Percentiles rank a stretch among this genome's conserved stretches.
Evolutionary conservation across 2,888 invertebrate genomes (phyloP).

Genomic region (Periphyllus acericola): DNA sequence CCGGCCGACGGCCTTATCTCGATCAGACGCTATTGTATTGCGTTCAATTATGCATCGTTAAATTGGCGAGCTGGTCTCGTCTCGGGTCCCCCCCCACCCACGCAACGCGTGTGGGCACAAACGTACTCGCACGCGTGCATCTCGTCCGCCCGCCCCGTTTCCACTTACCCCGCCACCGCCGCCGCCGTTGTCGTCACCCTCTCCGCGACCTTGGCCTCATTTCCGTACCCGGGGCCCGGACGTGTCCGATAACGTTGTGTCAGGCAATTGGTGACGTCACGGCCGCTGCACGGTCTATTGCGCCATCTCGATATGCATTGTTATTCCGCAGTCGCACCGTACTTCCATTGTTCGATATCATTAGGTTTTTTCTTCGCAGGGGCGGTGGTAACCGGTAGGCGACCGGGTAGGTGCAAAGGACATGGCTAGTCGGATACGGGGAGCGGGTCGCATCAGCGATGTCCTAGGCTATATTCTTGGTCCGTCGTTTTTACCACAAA

Average conservation of each 20-base stretch:
- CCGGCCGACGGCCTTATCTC: neutral
- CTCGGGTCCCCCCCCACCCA: no score
- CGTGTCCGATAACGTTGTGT: conserved; percentile 37
- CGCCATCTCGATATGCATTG: neutral
- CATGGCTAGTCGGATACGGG: no score
- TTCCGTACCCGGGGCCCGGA: conserved; percentile 40
- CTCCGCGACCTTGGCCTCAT: conserved; percentile 40
- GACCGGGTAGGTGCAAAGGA: no score
- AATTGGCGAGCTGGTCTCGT: neutral
- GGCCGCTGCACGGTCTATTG: conserved; percentile 29
- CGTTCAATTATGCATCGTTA: neutral
- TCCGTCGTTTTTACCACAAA: no score
- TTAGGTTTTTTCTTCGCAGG: no score
- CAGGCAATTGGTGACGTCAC: conserved; percentile 48
- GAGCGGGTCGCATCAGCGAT: no score
- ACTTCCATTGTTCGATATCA: neutral
- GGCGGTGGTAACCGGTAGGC: neutral
- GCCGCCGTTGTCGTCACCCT: neutral
- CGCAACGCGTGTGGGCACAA: neutral
- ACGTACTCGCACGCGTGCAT: neutral
- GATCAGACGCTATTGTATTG: no score
- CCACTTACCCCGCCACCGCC: neutral
- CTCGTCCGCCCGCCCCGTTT: neutral
- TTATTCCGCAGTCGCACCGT: neutral
- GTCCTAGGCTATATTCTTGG: no score